A percentile compares a stretch with the other conserved stretches of the same genome.
phyloP scores from a whole-genome alignment of 1,140 invertebrate species.

The Eupeodes corollae region DNA sequence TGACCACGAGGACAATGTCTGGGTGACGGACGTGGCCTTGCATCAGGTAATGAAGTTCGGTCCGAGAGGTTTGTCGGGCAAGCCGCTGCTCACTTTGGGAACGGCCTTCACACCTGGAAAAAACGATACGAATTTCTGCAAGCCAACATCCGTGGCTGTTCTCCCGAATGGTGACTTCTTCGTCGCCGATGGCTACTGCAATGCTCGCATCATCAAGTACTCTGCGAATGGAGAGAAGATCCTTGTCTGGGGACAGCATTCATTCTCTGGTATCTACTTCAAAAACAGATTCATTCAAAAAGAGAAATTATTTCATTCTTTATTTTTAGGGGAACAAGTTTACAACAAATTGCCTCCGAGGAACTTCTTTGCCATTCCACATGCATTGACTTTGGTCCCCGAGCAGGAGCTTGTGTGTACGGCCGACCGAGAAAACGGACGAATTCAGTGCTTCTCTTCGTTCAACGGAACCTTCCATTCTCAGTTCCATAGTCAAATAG shows the following conservation, averaged over 20 bases:
- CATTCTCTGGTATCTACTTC: slow-evolving; percentile 20
- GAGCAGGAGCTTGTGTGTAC: slow-evolving; percentile 66
- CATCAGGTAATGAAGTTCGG: slow-evolving; percentile 83
- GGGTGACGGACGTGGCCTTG: slow-evolving; percentile 80
- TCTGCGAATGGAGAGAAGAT: slow-evolving; percentile 55
- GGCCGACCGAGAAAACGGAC: slow-evolving; percentile 84
- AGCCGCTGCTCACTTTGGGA: slow-evolving; percentile 39
- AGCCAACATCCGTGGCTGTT: slow-evolving; percentile 84
- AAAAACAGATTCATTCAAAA: not conserved
- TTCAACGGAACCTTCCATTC: slow-evolving; percentile 51
- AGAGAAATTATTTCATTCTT: slow-evolving; percentile 1
- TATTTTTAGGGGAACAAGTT: slow-evolving; percentile 6
- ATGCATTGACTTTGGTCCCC: slow-evolving; percentile 69
- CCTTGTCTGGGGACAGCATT: slow-evolving; percentile 50
- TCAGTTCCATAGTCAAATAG: slow-evolving; percentile 44
- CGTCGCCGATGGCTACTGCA: slow-evolving; percentile 92
- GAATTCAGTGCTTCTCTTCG: slow-evolving; percentile 65
- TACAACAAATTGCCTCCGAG: slow-evolving; percentile 30
- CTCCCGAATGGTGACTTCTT: slow-evolving; percentile 76
- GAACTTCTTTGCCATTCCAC: slow-evolving; percentile 63
- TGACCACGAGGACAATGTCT: slow-evolving; percentile 70
- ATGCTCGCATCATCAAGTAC: slow-evolving; percentile 80
- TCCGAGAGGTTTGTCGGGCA: slow-evolving; percentile 30
- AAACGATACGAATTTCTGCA: slow-evolving; percentile 75
- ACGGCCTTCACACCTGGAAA: slow-evolving; percentile 67